Percentiles rank a stretch among this genome's conserved stretches.
These are phyloP conservation scores for Dryobota labecula DNA, from an alignment of 2,888 invertebrate species.

Conservation along the genomic window DNA sequence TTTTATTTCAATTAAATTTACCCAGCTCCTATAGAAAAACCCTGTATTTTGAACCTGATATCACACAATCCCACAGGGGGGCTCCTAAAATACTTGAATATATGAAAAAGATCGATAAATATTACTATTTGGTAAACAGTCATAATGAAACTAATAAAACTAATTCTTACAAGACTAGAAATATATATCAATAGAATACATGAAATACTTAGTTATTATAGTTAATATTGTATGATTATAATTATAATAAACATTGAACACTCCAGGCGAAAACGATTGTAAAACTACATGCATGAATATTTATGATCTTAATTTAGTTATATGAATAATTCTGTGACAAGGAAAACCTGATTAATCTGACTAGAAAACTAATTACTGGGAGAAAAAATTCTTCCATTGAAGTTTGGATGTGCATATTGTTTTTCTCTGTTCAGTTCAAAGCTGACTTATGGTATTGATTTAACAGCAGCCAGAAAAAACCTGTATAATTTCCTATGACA, in stretches of 20 bases:
- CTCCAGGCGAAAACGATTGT: constrained; percentile 73
- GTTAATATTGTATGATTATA: constrained; percentile 47
- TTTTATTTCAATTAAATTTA: too few relatives aligned
- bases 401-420: background rate
- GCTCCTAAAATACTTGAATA: constrained; percentile 14
- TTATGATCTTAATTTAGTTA: constrained; percentile 46
- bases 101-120: constrained; percentile 40
- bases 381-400: background rate
- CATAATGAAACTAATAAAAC: constrained; percentile 54
- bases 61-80: constrained; percentile 41
- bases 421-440: background rate
- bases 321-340: constrained; percentile 25
- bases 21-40: too few relatives aligned
- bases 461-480: constrained; percentile 13
- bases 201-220: constrained; percentile 56
- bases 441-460: background rate
- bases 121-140: constrained; percentile 60
- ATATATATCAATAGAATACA: constrained; percentile 53
- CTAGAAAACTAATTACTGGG: constrained; percentile 3
- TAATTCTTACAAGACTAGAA: constrained; percentile 57
- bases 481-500: constrained; percentile 25
- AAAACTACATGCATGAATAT: constrained; percentile 62
- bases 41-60: constrained; percentile 18
- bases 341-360: constrained; percentile 19
- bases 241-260: constrained; percentile 75